phyloP scores from a whole-genome alignment of 2,888 invertebrate species.

The Acholoe squamosa region DNA sequence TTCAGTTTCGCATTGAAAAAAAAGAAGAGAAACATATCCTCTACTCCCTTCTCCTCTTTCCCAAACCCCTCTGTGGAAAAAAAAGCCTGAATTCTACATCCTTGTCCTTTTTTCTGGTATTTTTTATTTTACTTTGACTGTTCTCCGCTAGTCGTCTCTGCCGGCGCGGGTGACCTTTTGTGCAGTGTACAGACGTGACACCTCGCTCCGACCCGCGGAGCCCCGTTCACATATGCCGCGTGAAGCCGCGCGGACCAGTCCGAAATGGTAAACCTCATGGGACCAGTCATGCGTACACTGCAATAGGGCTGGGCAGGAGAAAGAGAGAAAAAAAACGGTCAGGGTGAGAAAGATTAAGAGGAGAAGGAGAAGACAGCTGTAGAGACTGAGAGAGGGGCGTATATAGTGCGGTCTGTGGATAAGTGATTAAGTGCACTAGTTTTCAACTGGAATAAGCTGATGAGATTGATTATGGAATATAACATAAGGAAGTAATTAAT shows the following conservation, averaged over 20 bases:
- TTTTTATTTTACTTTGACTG: background rate
- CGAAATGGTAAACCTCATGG: background rate
- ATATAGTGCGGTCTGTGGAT: no score
- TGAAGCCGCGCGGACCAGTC: background rate
- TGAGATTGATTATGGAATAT: no score
- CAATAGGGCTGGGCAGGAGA: no score
- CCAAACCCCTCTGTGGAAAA: background rate
- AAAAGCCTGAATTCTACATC: background rate
- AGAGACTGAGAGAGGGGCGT: no score
- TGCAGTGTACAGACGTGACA: background rate
- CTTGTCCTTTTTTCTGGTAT: background rate
- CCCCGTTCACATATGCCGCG: background rate
- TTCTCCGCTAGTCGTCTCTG: background rate
- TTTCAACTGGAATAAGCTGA: no score
- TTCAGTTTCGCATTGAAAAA: no score
- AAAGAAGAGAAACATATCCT: background rate
- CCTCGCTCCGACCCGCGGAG: background rate
- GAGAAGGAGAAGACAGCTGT: no score
- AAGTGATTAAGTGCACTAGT: no score
- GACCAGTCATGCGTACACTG: background rate
- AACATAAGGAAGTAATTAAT: no score
- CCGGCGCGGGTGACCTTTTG: background rate
- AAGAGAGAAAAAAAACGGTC: no score
- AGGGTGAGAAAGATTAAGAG: no score
- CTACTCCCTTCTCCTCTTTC: background rate